Evolutionary conservation across 2,888 invertebrate genomes (phyloP).

Genomic region (Pachymerium ferrugineum): DNA sequence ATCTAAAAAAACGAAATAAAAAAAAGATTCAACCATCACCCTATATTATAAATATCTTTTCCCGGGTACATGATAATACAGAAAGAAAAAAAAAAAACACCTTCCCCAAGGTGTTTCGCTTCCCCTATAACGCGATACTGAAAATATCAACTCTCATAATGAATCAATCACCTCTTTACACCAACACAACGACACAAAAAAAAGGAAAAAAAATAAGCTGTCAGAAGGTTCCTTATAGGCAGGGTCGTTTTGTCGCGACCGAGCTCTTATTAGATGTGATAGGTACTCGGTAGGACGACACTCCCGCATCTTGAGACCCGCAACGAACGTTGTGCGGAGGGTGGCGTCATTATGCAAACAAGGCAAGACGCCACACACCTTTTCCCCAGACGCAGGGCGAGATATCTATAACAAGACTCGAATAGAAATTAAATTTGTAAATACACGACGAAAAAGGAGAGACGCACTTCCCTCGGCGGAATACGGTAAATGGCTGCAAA

Average conservation of each 20-base stretch:
- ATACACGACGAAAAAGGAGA: neutral
- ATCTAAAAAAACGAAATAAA: too few species aligned
- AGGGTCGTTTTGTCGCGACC: conserved; percentile 1
- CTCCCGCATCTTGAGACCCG: neutral
- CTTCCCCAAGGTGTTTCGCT: neutral
- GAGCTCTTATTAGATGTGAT: conserved; percentile 11
- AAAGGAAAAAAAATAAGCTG: neutral
- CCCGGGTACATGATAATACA: too few species aligned
- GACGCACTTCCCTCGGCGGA: neutral
- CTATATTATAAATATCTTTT: too few species aligned
- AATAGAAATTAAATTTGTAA: conserved; percentile 20
- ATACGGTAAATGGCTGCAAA: neutral
- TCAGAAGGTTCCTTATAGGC: neutral
- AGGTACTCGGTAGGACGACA: neutral
- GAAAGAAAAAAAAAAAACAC: neutral
- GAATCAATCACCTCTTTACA: conserved; percentile 1
- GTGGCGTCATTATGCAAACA: conserved; percentile 5
- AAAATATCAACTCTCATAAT: conserved; percentile 1
- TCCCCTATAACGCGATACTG: neutral
- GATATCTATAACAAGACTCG: conserved; percentile 14
- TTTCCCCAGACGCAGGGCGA: neutral
- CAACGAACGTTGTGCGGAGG: neutral
- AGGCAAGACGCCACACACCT: neutral
- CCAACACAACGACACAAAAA: neutral
- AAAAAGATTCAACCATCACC: too few species aligned